Percentiles rank a stretch among this genome's conserved stretches.
These are phyloP conservation scores for Galerucella nymphaeae DNA, from an alignment of 2,888 invertebrate species.

Conservation along the genomic window DNA sequence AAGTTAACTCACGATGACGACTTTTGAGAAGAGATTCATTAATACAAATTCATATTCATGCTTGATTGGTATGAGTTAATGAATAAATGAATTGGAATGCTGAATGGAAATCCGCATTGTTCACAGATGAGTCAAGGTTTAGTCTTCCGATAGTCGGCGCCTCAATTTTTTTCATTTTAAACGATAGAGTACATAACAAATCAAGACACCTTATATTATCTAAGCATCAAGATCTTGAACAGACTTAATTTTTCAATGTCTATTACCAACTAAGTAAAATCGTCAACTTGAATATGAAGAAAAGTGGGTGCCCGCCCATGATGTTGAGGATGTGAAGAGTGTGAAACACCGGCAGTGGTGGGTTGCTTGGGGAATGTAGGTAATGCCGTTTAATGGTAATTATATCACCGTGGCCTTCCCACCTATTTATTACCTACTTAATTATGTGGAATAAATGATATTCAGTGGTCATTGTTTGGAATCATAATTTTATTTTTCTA, in stretches of 20 bases:
- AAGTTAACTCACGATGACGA: no score
- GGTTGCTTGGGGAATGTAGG: constrained; percentile 12
- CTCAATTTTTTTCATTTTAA: no score
- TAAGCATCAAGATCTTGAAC: background rate
- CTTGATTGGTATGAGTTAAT: no score
- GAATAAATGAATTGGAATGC: no score
- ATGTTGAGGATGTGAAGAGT: constrained; percentile 5
- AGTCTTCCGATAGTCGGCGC: no score
- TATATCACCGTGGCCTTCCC: constrained; percentile 9
- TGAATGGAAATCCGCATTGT: no score
- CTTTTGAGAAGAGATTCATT: no score
- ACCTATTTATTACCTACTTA: constrained; percentile 9
- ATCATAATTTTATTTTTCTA: background rate
- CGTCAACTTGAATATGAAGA: background rate
- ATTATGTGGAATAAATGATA: constrained; percentile 1
- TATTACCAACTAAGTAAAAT: background rate
- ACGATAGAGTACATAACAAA: no score
- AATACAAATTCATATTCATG: no score
- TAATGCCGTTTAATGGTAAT: constrained; percentile 14
- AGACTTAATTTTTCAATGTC: no score
- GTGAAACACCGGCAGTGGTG: constrained; percentile 14
- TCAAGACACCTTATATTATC: no score
- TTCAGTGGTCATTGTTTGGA: background rate
- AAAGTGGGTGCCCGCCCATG: constrained; percentile 8
- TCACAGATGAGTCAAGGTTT: no score